Evolutionary conservation across 2,113 vertebrate species (phyloP).

Genomic region (Pungitius pungitius): DNA sequence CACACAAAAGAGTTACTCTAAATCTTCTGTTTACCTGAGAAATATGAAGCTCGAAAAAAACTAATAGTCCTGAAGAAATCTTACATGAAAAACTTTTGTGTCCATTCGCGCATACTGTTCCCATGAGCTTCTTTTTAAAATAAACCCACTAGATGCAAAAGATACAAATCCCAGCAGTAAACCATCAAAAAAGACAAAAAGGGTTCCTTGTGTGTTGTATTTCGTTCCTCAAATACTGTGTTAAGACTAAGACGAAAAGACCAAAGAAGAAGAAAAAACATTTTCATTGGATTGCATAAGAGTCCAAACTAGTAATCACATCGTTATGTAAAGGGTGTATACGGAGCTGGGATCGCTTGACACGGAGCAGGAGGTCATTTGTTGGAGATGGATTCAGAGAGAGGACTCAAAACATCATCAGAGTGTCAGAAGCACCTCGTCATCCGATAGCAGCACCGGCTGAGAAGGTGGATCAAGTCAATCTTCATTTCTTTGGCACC

Average conservation of each 20-base stretch:
- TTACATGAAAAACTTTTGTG: no score
- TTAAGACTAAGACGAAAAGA: no score
- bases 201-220: not conserved
- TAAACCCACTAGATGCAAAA: no score
- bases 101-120: not conserved
- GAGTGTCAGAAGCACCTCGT: conserved; percentile 61
- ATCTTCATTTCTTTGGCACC: conserved; percentile 64
- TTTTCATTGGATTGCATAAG: not conserved
- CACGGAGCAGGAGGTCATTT: conserved; percentile 32
- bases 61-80: no score
- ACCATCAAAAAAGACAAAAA: not conserved
- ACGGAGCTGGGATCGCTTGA: conserved; percentile 19
- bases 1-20: not conserved
- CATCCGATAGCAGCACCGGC: conserved; percentile 57
- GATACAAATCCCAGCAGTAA: not conserved
- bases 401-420: conserved; percentile 54
- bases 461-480: conserved; percentile 63
- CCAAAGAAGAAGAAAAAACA: not conserved
- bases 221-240: not conserved
- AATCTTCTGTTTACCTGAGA: not conserved
- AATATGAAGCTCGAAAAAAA: not conserved
- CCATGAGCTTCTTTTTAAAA: not conserved
- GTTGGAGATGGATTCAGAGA: conserved; percentile 36
- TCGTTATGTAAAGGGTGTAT: conserved; percentile 10
- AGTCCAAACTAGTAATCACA: not conserved